These are phyloP conservation scores for Scomber colias DNA, from an alignment of 2,113 vertebrate species.

Conservation along the genomic window DNA sequence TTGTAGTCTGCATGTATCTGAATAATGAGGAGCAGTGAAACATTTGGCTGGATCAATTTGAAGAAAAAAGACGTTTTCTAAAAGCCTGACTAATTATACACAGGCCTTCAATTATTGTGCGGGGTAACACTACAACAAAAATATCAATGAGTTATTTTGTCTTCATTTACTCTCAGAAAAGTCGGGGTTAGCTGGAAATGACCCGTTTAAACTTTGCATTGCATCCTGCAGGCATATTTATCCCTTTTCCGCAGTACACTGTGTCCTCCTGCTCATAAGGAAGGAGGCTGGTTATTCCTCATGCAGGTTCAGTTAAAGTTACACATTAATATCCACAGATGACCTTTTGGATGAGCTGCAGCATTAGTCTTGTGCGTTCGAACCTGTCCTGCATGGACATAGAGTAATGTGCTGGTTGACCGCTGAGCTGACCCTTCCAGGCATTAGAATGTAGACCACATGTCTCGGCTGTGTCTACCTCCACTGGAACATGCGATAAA, in stretches of 20 bases:
- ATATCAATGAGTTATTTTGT: slow-evolving; percentile 61
- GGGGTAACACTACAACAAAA: slow-evolving; percentile 51
- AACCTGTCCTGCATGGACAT: slow-evolving; percentile 81
- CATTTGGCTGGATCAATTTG: slow-evolving; percentile 67
- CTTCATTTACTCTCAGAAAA: slow-evolving; percentile 69
- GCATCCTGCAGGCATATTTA: slow-evolving; percentile 54
- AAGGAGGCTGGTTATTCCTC: slow-evolving; percentile 56
- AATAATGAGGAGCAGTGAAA: slow-evolving; percentile 71
- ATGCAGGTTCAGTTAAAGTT: slow-evolving; percentile 81
- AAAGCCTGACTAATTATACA: slow-evolving; percentile 74
- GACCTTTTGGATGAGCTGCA: slow-evolving; percentile 84
- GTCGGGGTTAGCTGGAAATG: slow-evolving; percentile 59
- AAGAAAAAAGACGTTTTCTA: slow-evolving; percentile 68
- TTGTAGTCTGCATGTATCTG: slow-evolving; percentile 61
- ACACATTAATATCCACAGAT: slow-evolving; percentile 84
- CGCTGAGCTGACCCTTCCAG: slow-evolving; percentile 77
- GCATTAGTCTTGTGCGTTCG: slow-evolving; percentile 84
- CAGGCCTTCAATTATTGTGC: slow-evolving; percentile 77
- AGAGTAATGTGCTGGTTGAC: slow-evolving; percentile 87
- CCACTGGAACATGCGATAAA: slow-evolving; percentile 70
- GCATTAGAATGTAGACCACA: slow-evolving; percentile 83
- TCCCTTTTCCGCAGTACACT: slow-evolving; percentile 39
- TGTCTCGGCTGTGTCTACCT: slow-evolving; percentile 73
- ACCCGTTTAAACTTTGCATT: slow-evolving; percentile 59
- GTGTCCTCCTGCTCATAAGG: slow-evolving; percentile 41